Conservation (phyloP, 1,140 invertebrate species). For the Mamestra configurata region DNA sequence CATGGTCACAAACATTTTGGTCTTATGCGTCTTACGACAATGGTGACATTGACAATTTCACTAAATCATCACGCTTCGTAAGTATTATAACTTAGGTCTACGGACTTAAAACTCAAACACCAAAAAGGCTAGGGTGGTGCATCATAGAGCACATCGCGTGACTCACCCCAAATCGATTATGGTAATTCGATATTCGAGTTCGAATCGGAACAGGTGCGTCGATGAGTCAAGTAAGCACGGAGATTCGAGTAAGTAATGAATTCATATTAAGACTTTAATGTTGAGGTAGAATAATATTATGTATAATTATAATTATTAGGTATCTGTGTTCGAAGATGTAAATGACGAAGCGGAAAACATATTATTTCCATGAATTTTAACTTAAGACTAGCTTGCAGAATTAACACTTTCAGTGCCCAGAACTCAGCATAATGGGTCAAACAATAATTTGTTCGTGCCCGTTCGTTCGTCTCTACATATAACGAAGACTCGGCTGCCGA, state of each 20-base stretch:
- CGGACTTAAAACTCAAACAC: too few species aligned
- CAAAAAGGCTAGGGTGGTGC: too few species aligned
- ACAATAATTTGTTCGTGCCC: too few species aligned
- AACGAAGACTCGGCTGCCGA: too few species aligned
- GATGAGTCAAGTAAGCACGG: slow-evolving; percentile 27
- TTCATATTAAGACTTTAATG: slow-evolving; percentile 15
- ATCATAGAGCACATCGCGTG: slow-evolving; percentile 57
- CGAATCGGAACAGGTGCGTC: slow-evolving; percentile 58
- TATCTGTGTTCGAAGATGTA: neutral
- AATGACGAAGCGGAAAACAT: neutral
- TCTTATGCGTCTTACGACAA: too few species aligned
- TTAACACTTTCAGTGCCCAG: too few species aligned
- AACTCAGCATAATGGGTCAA: too few species aligned
- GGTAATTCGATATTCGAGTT: slow-evolving; percentile 53
- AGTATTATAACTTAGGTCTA: too few species aligned
- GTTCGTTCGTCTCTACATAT: too few species aligned
- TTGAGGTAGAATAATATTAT: neutral
- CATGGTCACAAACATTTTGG: too few species aligned
- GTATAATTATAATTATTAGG: slow-evolving; percentile 22
- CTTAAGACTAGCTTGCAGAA: neutral
- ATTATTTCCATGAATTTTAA: neutral
- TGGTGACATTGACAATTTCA: too few species aligned
- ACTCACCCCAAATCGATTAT: slow-evolving; percentile 55
- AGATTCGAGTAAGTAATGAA: slow-evolving; percentile 28
- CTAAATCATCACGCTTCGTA: too few species aligned